phyloP scores from a whole-genome alignment of 2,797 vertebrate species.

The Sciurus vulgaris region DNA sequence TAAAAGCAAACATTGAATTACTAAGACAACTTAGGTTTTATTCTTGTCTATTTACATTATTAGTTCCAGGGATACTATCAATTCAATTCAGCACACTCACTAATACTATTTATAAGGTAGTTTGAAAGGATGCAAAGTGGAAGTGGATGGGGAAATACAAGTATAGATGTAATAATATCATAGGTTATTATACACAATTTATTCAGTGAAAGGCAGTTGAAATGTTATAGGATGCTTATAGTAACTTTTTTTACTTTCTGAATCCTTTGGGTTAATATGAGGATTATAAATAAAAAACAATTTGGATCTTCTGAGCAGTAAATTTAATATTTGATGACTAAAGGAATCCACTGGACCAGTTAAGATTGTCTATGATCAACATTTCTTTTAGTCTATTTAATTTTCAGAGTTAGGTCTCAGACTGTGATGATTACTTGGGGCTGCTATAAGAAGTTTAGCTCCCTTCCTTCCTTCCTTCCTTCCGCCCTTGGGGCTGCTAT shows the following conservation, averaged over 20 bases:
- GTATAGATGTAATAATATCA: not conserved
- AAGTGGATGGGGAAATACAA: not conserved
- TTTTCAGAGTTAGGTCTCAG: slow-evolving; percentile 11
- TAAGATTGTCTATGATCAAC: not conserved
- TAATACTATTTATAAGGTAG: not conserved
- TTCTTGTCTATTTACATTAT: not conserved
- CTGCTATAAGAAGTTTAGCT: not conserved
- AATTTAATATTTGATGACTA: slow-evolving; percentile 28
- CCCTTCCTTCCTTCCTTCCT: too few species aligned
- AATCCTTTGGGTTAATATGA: not conserved
- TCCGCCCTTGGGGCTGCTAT: too few species aligned
- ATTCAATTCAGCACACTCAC: not conserved
- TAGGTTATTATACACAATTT: not conserved
- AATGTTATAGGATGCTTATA: not conserved
- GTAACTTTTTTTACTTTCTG: not conserved
- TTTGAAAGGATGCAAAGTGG: not conserved
- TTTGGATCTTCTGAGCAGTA: not conserved
- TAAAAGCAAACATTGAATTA: slow-evolving; percentile 46
- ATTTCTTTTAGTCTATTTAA: not conserved
- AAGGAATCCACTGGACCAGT: not conserved
- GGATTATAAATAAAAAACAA: not conserved
- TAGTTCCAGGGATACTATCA: not conserved
- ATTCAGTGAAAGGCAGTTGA: not conserved
- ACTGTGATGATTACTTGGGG: not conserved
- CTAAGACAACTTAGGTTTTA: not conserved